phyloP scores from a whole-genome alignment of 1,140 invertebrate genomes.

The Trachelipus rathkii region DNA sequence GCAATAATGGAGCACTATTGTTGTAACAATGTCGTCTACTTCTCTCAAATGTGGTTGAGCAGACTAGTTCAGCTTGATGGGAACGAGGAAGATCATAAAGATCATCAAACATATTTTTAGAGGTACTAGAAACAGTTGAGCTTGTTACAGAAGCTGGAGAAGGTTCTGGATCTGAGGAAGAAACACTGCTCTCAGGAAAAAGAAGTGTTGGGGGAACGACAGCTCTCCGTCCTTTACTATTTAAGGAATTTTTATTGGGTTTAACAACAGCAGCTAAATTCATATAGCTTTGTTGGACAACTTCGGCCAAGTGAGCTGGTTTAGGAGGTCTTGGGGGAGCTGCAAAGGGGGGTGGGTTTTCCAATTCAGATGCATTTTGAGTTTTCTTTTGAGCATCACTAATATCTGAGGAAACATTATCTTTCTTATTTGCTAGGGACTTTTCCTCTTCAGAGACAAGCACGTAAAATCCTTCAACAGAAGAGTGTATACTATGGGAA shows the following conservation, averaged over 20 bases:
- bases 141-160: slow-evolving; percentile 39
- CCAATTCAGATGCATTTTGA: neutral
- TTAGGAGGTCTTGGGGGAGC: slow-evolving; percentile 72
- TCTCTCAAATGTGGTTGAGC: slow-evolving; percentile 44
- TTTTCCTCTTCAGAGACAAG: slow-evolving; percentile 12
- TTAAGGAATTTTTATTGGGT: slow-evolving; percentile 31
- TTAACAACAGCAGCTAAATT: slow-evolving; percentile 50
- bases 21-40: slow-evolving; percentile 62
- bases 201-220: slow-evolving; percentile 25
- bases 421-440: slow-evolving; percentile 11
- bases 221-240: slow-evolving; percentile 29
- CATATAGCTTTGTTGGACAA: slow-evolving; percentile 55
- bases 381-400: slow-evolving; percentile 19
- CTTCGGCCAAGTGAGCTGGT: slow-evolving; percentile 58
- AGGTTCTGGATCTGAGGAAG: slow-evolving; percentile 39
- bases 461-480: slow-evolving; percentile 6
- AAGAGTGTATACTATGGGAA: slow-evolving; percentile 31
- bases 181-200: slow-evolving; percentile 30
- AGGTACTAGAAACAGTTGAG: slow-evolving; percentile 32
- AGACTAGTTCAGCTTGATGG: slow-evolving; percentile 54
- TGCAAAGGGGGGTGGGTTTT: slow-evolving; percentile 47
- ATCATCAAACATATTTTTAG: slow-evolving; percentile 55
- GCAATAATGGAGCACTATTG: slow-evolving; percentile 64
- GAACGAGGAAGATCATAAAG: slow-evolving; percentile 69
- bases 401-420: slow-evolving; percentile 7